A percentile compares a stretch with the other conserved stretches of the same genome.
Evolutionary conservation across 2,888 invertebrate species (phyloP).

Genomic region (Leptopilina drosophilae): DNA sequence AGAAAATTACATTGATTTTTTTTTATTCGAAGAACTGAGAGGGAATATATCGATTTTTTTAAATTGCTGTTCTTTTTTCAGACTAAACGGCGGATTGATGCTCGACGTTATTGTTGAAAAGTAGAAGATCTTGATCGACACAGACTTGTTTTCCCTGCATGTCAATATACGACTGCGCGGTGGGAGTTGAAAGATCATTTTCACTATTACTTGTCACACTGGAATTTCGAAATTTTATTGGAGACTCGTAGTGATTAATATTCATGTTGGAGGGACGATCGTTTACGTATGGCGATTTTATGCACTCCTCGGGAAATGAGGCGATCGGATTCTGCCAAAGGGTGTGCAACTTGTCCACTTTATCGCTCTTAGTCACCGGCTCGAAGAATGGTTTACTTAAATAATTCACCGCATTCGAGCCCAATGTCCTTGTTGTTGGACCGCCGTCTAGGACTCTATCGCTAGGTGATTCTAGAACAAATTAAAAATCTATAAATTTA

Average conservation of each 20-base stretch:
- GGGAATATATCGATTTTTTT: too few species aligned
- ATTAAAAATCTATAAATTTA: too few species aligned
- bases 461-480: constrained; percentile 43
- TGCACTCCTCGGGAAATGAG: constrained; percentile 58
- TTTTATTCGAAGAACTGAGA: not conserved
- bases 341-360: constrained; percentile 71
- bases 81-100: not conserved
- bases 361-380: constrained; percentile 70
- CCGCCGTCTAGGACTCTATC: constrained; percentile 49
- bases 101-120: constrained; percentile 60
- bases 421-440: constrained; percentile 40
- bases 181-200: constrained; percentile 67
- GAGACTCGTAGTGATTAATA: constrained; percentile 70
- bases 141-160: constrained; percentile 68
- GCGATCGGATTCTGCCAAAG: constrained; percentile 70
- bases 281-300: constrained; percentile 67
- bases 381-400: constrained; percentile 69
- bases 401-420: constrained; percentile 72
- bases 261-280: constrained; percentile 61
- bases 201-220: constrained; percentile 70
- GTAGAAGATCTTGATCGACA: constrained; percentile 63
- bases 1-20: not conserved
- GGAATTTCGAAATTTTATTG: constrained; percentile 68
- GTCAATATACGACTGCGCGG: constrained; percentile 72
- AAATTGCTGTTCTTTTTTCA: not conserved